Conservation (phyloP, 2,797 vertebrate species). For the Paedocypris micromegethes region DNA sequence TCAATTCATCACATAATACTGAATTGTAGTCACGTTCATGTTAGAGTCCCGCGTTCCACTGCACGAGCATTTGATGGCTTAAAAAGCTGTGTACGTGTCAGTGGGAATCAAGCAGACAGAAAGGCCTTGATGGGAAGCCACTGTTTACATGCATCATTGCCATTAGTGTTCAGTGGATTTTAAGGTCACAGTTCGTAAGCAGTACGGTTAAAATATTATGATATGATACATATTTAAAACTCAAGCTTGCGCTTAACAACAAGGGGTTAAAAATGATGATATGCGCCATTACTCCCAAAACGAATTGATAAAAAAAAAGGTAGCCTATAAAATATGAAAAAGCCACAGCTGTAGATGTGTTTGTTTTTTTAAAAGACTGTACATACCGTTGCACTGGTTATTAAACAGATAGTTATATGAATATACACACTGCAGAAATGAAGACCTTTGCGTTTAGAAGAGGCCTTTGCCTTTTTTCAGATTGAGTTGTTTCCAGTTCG, state of each 20-base stretch:
- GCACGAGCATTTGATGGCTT: conserved; percentile 46
- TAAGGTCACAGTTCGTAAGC: conserved; percentile 21
- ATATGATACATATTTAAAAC: conserved; percentile 64
- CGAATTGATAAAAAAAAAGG: conserved; percentile 11
- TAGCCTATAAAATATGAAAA: conserved; percentile 11
- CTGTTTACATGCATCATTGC: background rate
- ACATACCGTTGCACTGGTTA: conserved; percentile 46
- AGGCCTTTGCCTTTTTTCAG: conserved; percentile 75
- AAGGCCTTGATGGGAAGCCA: conserved; percentile 5
- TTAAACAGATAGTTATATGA: conserved; percentile 17
- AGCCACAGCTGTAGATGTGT: background rate
- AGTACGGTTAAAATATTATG: conserved; percentile 25
- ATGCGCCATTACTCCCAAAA: background rate
- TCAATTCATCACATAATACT: conserved; percentile 29
- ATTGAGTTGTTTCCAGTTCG: conserved; percentile 78
- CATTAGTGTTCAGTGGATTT: conserved; percentile 19
- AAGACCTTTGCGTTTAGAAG: conserved; percentile 57
- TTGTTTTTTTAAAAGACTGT: conserved; percentile 3
- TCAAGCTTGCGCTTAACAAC: conserved; percentile 44
- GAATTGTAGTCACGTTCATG: background rate
- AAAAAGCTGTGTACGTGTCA: conserved; percentile 48
- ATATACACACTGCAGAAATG: conserved; percentile 14
- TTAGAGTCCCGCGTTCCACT: conserved; percentile 1
- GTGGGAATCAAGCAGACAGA: conserved; percentile 2
- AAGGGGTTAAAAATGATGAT: conserved; percentile 24